Conservation (phyloP, 1,140 invertebrate genomes). For the Macrobrachium nipponense region DNA sequence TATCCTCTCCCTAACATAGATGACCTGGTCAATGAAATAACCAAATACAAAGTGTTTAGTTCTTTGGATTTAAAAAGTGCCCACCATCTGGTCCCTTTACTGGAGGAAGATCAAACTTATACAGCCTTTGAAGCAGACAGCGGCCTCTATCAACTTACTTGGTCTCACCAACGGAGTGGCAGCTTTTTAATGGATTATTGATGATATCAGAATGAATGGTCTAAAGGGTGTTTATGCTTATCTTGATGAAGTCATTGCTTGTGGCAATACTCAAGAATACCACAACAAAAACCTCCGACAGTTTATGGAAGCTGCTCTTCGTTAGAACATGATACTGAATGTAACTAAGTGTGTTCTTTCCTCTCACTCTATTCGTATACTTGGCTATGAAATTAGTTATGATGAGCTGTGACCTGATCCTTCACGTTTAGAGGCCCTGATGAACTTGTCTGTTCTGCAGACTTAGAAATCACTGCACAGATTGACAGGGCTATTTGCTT, state of each 20-base stretch:
- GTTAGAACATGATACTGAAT: background rate
- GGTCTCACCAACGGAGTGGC: conserved; percentile 66
- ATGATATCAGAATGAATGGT: conserved; percentile 66
- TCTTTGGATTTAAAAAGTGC: background rate
- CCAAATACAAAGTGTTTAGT: background rate
- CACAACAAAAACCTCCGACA: conserved; percentile 34
- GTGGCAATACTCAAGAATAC: conserved; percentile 28
- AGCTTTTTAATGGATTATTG: conserved; percentile 68
- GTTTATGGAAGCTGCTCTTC: background rate
- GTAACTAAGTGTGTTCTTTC: too few relatives aligned
- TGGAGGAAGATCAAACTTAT: conserved; percentile 57
- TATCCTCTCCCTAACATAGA: too few relatives aligned
- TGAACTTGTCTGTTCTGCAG: conserved; percentile 35
- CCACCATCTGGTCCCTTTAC: conserved; percentile 20
- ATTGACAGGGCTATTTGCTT: conserved; percentile 34
- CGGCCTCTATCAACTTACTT: conserved; percentile 66
- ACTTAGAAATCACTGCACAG: conserved; percentile 20
- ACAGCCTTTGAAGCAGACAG: conserved; percentile 49
- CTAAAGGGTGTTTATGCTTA: background rate
- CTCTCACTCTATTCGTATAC: background rate
- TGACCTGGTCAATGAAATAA: too few relatives aligned
- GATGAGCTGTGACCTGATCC: conserved; percentile 46
- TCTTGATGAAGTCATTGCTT: conserved; percentile 60
- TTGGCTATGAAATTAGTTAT: conserved; percentile 34
- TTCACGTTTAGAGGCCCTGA: conserved; percentile 29